Base-by-base conservation (phyloP, 2,888 invertebrate species). In the Phorcus lineatus region DNA sequence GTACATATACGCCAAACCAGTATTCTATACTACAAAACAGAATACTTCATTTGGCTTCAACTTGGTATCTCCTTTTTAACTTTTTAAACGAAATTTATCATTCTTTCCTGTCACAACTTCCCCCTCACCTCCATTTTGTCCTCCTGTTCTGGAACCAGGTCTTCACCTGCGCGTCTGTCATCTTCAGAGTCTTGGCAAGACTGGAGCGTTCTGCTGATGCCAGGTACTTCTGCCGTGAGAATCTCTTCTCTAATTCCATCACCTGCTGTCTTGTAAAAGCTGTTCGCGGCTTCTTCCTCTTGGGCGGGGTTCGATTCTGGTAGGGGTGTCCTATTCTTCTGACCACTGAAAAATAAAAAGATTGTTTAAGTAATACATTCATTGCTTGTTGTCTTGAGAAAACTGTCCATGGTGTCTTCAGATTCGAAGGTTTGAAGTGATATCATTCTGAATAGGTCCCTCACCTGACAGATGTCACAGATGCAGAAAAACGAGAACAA, bases 71-170 rank as follows among this genome's bases (percentile, higher is more conserved):
- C n/a, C n/a, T n/a, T n/a, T n/a, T n/a, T n/a, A n/a, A n/a, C n/a
- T n/a, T n/a, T n/a, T n/a, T n/a, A n/a, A n/a, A n/a, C n/a, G n/a
- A n/a, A n/a, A n/a, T n/a, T n/a, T n/a, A n/a, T n/a, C n/a, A n/a
- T n/a, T n/a, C n/a, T n/a, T n/a, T n/a, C n/a, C n/a, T n/a, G n/a
- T n/a, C n/a, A n/a, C n/a, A n/a, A n/a, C n/a, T n/a, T n/a, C n/a
- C n/a, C 16, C 7, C 95, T 95, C 93, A 99, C 99, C 99, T 97
- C 99, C 99, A 99, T 94, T 99, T 99, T 86, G 99, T 99, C 91
- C 99, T 94, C 90, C 99, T 95, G 93, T 99, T 99, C 94, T 99
- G 99, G 93, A 98, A 98, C 99, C 99, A 99, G 84, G 99, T 99
- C 85, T 93, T 93, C 74, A 93, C 93, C 94, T 99, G 99, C 0